These are phyloP conservation scores for Ophion obscuratus DNA, from an alignment of 2,888 invertebrate species.

Conservation along the genomic window DNA sequence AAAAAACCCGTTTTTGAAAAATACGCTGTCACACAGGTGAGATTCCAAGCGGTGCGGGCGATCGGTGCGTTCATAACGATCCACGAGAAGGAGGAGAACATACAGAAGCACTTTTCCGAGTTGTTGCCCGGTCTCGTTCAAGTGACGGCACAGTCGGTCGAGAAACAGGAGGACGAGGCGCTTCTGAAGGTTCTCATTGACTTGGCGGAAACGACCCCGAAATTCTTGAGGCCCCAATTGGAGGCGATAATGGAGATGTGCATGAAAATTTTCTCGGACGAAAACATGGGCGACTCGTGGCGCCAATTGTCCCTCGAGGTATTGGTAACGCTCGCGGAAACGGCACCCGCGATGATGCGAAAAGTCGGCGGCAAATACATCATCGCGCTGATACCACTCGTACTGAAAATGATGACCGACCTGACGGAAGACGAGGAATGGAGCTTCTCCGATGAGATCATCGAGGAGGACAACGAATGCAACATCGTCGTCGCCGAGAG, in stretches of 20 bases:
- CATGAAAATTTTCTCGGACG: conserved; percentile 88
- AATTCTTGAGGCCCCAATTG: conserved; percentile 94
- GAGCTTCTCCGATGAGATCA: conserved; percentile 93
- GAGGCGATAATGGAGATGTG: conserved; percentile 94
- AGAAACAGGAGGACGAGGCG: conserved; percentile 94
- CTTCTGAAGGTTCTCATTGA: conserved; percentile 97
- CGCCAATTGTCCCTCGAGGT: conserved; percentile 96
- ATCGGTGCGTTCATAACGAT: conserved; percentile 94
- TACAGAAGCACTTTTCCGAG: conserved; percentile 95
- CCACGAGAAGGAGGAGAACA: conserved; percentile 96
- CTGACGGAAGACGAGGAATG: conserved; percentile 96
- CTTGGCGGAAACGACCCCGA: conserved; percentile 96
- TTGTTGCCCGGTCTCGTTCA: conserved; percentile 92
- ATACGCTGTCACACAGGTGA: conserved; percentile 83
- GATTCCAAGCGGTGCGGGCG: conserved; percentile 93
- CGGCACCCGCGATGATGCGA: conserved; percentile 97
- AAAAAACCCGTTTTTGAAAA: neutral
- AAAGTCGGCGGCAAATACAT: conserved; percentile 95
- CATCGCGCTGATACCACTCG: conserved; percentile 91
- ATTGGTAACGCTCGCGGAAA: conserved; percentile 94
- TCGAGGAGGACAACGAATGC: conserved; percentile 97
- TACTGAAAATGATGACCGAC: conserved; percentile 97
- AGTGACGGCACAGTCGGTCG: conserved; percentile 92
- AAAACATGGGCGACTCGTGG: conserved; percentile 91
- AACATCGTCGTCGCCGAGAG: conserved; percentile 98